Evolutionary conservation across 2,888 invertebrate species (phyloP).

Genomic region (Balanococcus diminutus): DNA sequence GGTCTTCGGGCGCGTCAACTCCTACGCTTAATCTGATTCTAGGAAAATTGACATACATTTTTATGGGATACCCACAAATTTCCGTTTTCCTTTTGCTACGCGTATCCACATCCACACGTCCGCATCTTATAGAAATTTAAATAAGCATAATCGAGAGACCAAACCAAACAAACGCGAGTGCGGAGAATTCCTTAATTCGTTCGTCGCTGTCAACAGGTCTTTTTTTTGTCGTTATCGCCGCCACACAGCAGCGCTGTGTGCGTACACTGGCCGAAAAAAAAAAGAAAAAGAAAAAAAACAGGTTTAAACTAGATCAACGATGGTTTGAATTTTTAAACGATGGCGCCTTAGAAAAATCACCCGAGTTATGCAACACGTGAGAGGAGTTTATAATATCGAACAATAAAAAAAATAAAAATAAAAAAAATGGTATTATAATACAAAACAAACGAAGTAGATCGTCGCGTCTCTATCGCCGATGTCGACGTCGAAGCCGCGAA

Average conservation of each 20-base stretch:
- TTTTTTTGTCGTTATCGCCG: neutral
- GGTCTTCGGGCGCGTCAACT: neutral
- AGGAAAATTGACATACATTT: neutral
- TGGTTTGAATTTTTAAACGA: constrained; percentile 5
- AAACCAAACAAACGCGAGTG: neutral
- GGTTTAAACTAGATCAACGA: constrained; percentile 34
- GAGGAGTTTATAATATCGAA: neutral
- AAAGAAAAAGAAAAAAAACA: neutral
- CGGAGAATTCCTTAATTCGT: constrained; percentile 12
- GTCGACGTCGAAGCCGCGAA: neutral
- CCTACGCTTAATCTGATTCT: neutral
- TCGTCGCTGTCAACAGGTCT: constrained; percentile 12
- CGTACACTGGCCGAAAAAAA: neutral
- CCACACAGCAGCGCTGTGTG: neutral
- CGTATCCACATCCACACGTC: neutral
- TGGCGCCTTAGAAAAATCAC: neutral
- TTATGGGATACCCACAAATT: neutral
- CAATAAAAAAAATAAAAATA: neutral
- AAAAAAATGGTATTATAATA: neutral
- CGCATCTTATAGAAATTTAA: neutral
- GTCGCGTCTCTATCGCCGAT: too few species aligned
- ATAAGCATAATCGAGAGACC: constrained; percentile 22
- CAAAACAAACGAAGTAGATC: neutral
- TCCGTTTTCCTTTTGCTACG: neutral
- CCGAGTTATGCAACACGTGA: neutral